Conservation (phyloP, 2,113 vertebrate genomes). For the Phaethornis superciliosus region DNA sequence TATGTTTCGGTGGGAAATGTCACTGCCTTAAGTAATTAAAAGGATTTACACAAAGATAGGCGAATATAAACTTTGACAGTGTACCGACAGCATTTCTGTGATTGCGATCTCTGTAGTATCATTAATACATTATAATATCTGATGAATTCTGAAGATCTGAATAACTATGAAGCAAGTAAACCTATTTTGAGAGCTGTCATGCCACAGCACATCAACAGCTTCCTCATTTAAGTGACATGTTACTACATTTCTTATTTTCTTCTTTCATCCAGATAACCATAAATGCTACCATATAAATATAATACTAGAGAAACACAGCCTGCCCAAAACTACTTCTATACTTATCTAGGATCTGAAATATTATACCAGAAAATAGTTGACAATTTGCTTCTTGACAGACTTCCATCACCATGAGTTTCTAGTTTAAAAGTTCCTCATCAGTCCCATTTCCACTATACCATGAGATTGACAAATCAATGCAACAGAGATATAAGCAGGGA, state of each 20-base stretch:
- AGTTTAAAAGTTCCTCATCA: not conserved
- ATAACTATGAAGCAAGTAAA: not conserved
- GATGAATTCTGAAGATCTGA: not conserved
- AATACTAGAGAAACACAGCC: not conserved
- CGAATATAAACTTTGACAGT: not conserved
- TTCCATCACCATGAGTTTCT: not conserved
- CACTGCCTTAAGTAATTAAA: not conserved
- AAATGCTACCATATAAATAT: not conserved
- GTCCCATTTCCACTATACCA: not conserved
- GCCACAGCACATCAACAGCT: not conserved
- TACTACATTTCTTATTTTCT: not conserved
- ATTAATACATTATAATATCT: not conserved
- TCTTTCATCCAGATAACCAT: not conserved
- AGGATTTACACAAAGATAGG: not conserved
- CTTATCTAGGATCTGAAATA: not conserved
- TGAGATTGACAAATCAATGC: not conserved
- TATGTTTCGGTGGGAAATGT: not conserved
- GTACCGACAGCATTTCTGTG: not conserved
- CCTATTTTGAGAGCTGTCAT: not conserved
- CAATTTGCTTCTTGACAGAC: not conserved
- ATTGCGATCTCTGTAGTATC: not conserved
- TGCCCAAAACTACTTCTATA: not conserved
- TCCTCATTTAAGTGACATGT: not conserved
- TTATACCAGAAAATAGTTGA: not conserved
- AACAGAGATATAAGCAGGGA: not conserved